Conservation (phyloP, 2,113 vertebrate genomes). For the Gadus chalcogrammus region DNA sequence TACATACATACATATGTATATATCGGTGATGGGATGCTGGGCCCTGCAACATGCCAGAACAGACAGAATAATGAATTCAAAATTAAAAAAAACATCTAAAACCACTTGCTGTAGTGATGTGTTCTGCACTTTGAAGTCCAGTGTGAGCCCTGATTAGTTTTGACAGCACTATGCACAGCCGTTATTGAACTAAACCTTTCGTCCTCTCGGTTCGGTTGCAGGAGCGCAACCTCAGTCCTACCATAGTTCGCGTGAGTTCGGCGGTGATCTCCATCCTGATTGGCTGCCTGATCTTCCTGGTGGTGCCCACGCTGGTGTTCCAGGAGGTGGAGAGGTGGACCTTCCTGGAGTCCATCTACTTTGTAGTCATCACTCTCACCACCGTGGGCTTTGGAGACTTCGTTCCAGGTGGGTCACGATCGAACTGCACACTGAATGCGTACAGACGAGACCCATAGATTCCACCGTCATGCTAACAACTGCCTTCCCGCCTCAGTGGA, state of each 20-base stretch:
- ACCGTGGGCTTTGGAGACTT: conserved; percentile 90
- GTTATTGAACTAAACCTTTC: not conserved
- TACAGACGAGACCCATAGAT: not conserved
- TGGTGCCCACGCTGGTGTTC: conserved; percentile 82
- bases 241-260: conserved; percentile 79
- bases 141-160: not conserved
- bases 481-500: too few species aligned
- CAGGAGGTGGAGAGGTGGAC: conserved; percentile 80
- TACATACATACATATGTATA: too few species aligned
- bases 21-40: too few species aligned
- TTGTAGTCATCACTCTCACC: conserved; percentile 88
- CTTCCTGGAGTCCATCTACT: conserved; percentile 83
- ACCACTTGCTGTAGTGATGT: too few species aligned
- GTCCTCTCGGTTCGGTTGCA: conserved; percentile 41
- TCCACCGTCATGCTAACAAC: too few species aligned
- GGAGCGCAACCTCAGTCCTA: conserved; percentile 81
- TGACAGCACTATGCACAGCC: not conserved
- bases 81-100: not conserved
- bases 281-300: conserved; percentile 87
- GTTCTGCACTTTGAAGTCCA: not conserved
- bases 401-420: conserved; percentile 75
- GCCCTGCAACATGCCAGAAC: too few species aligned
- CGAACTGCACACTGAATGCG: not conserved
- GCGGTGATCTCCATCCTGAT: conserved; percentile 85
- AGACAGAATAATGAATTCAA: too few species aligned